phyloP scores from a whole-genome alignment of 2,888 invertebrate genomes.

The Mesodorylaimus sp. region DNA sequence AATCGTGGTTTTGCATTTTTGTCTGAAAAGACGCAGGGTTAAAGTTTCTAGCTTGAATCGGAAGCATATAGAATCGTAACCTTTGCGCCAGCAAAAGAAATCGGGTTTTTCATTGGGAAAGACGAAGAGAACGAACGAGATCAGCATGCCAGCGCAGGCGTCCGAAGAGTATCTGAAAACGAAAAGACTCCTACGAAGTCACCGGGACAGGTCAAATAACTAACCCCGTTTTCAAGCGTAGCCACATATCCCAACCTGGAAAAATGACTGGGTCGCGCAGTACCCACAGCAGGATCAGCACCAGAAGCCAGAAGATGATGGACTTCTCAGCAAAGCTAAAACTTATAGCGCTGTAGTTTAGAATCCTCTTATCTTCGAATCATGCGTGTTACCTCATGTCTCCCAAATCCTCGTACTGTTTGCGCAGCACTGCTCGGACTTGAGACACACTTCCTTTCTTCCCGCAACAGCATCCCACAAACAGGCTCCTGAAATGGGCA shows the following conservation, averaged over 20 bases:
- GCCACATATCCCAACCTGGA: background rate
- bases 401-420: no score
- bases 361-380: background rate
- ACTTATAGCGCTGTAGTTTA: background rate
- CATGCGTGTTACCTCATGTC: no score
- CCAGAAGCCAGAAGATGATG: slow-evolving; percentile 10
- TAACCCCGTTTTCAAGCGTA: background rate
- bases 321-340: slow-evolving; percentile 15
- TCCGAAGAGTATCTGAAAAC: slow-evolving; percentile 1
- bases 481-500: no score
- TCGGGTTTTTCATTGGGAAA: slow-evolving; percentile 19
- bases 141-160: slow-evolving; percentile 4
- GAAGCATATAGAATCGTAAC: no score
- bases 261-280: background rate
- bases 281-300: background rate
- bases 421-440: no score
- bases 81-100: slow-evolving; percentile 2
- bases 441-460: no score
- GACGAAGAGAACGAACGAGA: slow-evolving; percentile 16
- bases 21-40: no score
- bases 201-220: background rate
- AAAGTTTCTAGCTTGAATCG: no score
- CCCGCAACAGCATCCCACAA: no score
- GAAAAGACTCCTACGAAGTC: no score
- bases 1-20: background rate